Percentiles rank a stretch among this genome's conserved stretches.
Conservation (phyloP, 2,888 invertebrate species). For the Drosophila diplacantha region DNA sequence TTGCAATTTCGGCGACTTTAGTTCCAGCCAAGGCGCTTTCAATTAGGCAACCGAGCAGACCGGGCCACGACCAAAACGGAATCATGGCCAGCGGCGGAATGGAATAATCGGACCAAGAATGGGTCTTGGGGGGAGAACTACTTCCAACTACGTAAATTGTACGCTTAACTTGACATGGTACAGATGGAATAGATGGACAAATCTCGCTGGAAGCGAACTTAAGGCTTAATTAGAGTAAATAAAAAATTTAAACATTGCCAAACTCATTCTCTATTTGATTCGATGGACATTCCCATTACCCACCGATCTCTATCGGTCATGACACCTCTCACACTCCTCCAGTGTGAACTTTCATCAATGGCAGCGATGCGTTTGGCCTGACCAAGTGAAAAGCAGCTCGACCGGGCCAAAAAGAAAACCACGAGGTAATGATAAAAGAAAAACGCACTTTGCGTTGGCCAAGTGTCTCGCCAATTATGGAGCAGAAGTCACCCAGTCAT, state of each 20-base stretch:
- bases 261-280: neutral
- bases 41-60: slow-evolving; percentile 53
- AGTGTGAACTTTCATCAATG: slow-evolving; percentile 49
- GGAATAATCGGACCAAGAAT: slow-evolving; percentile 15
- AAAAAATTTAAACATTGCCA: neutral
- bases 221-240: neutral
- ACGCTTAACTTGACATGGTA: no score
- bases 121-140: no score
- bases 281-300: neutral
- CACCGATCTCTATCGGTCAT: slow-evolving; percentile 2
- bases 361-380: slow-evolving; percentile 6
- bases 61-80: slow-evolving; percentile 33
- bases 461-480: slow-evolving; percentile 47
- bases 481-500: slow-evolving; percentile 54
- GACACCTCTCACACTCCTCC: slow-evolving; percentile 5
- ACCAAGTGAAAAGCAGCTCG: slow-evolving; percentile 24
- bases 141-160: neutral
- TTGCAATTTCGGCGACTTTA: neutral
- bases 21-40: slow-evolving; percentile 48
- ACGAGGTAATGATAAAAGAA: slow-evolving; percentile 5
- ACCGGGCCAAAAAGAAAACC: slow-evolving; percentile 29
- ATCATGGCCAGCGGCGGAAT: slow-evolving; percentile 46
- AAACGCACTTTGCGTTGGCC: slow-evolving; percentile 23
- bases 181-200: no score
- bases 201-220: neutral